Evolutionary conservation across 92 coral and sea anemone species (phyloP).

Genomic region (Virgularia gustaviana): DNA sequence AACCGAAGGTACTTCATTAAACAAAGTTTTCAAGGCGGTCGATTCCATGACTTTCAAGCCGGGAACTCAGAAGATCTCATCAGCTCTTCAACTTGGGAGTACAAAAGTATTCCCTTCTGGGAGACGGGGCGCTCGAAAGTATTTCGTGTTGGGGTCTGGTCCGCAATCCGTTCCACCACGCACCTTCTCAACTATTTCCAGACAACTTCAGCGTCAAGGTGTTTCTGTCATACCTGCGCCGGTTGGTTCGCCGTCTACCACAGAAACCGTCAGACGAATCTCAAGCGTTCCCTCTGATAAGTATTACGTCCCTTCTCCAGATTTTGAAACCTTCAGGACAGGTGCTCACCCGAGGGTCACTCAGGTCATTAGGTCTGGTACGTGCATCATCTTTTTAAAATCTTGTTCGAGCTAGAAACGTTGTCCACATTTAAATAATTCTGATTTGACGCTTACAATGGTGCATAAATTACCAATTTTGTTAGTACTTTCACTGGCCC

Average conservation of each 20-base stretch:
- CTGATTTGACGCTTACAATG: too few species aligned
- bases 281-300: slow-evolving; percentile 8
- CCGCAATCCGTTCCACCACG: background rate
- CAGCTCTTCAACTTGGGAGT: slow-evolving; percentile 10
- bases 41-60: slow-evolving; percentile 1
- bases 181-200: background rate
- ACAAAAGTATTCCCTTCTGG: slow-evolving; percentile 2
- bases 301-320: background rate
- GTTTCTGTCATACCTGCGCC: slow-evolving; percentile 21
- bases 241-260: background rate
- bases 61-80: background rate
- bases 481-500: too few species aligned
- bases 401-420: too few species aligned
- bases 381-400: too few species aligned
- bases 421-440: too few species aligned
- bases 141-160: slow-evolving; percentile 24
- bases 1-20: slow-evolving; percentile 14
- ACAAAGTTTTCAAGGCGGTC: background rate
- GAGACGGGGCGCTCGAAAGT: slow-evolving; percentile 9
- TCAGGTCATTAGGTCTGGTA: slow-evolving; percentile 4
- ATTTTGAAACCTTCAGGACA: background rate
- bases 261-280: slow-evolving; percentile 2
- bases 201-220: slow-evolving; percentile 12
- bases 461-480: too few species aligned
- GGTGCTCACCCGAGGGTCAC: background rate